Percentiles rank a stretch among this genome's conserved stretches.
phyloP scores from a whole-genome alignment of 2,113 vertebrate species.

The Tichodroma muraria region DNA sequence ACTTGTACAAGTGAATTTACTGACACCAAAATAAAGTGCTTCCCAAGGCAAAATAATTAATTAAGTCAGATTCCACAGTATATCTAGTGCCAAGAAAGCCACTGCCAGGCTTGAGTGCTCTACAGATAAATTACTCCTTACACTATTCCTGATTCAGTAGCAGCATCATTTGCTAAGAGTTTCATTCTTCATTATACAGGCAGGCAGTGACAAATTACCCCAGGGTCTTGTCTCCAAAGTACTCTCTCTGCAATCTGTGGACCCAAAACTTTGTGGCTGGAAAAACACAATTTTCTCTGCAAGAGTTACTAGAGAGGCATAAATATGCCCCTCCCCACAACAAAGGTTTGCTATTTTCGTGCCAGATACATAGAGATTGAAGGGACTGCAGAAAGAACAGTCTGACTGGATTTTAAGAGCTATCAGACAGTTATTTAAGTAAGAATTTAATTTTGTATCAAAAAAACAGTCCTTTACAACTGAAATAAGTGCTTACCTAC shows the following conservation, averaged over 20 bases:
- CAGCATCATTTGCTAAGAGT: not conserved
- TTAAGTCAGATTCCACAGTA: not conserved
- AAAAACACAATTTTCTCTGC: not conserved
- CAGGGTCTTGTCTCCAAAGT: not conserved
- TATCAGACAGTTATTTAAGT: not conserved
- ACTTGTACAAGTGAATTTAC: not conserved
- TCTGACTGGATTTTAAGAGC: not conserved
- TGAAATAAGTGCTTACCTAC: not conserved
- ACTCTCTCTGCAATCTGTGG: not conserved
- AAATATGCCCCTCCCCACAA: not conserved
- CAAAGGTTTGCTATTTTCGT: not conserved
- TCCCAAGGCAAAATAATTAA: constrained; percentile 12
- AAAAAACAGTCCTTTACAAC: not conserved
- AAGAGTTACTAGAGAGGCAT: not conserved
- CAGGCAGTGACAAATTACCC: not conserved
- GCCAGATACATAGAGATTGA: not conserved
- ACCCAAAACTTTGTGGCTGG: not conserved
- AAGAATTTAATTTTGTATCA: not conserved
- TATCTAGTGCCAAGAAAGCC: not conserved
- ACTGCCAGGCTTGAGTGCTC: not conserved
- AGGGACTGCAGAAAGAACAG: not conserved
- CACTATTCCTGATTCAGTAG: not conserved
- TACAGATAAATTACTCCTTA: not conserved
- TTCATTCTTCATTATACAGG: not conserved
- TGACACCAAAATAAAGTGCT: not conserved